A percentile compares a stretch with the other conserved stretches of the same genome.
Evolutionary conservation across 2,113 vertebrate species (phyloP).

Genomic region (Monopterus albus): DNA sequence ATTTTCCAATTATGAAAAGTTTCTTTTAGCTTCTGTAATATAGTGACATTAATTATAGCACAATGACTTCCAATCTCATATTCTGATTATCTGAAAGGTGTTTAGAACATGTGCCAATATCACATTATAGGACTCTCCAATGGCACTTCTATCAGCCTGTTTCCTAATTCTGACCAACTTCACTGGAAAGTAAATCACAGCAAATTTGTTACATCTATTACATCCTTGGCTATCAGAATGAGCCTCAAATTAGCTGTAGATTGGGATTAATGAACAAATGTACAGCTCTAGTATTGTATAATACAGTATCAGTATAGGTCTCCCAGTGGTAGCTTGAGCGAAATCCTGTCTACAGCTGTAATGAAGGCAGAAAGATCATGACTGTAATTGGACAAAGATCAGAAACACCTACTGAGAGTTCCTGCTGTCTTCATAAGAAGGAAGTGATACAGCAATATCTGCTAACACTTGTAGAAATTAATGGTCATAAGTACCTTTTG

Average conservation of each 20-base stretch:
- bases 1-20: neutral
- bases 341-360: neutral
- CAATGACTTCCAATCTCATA: neutral
- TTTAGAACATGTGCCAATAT: no score
- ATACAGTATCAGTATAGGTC: neutral
- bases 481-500: no score
- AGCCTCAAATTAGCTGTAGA: neutral
- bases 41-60: neutral
- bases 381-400: neutral
- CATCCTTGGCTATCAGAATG: neutral
- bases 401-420: neutral
- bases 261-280: slow-evolving; percentile 10
- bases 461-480: neutral
- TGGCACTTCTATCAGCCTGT: slow-evolving; percentile 1
- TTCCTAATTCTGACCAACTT: neutral
- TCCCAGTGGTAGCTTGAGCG: no score
- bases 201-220: slow-evolving; percentile 13
- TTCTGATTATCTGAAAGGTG: neutral
- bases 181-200: neutral
- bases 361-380: neutral
- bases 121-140: no score
- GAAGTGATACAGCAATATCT: neutral
- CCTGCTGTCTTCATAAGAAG: neutral
- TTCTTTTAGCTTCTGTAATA: neutral
- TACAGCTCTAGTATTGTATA: neutral